A percentile compares a stretch with the other conserved stretches of the same genome.
Evolutionary conservation across 2,888 invertebrate species (phyloP).

Genomic region (Rutpela maculata): DNA sequence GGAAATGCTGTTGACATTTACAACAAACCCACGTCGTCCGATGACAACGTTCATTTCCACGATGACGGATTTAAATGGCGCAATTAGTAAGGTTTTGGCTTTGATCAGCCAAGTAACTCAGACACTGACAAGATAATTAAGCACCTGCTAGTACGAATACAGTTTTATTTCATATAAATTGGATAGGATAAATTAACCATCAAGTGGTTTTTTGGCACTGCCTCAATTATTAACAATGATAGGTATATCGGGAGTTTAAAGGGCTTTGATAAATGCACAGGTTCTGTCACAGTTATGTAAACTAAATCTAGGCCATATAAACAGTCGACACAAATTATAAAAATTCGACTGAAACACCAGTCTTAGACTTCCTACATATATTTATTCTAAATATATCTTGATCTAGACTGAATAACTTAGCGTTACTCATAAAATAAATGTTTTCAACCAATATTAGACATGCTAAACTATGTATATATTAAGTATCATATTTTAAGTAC

Average conservation of each 20-base stretch:
- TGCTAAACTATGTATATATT: too few species aligned
- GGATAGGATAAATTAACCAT: conserved; percentile 13
- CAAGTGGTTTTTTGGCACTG: conserved; percentile 6
- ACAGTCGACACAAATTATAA: too few species aligned
- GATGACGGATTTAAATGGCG: conserved; percentile 35
- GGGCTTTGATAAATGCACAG: neutral
- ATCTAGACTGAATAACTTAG: too few species aligned
- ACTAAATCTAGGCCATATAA: too few species aligned
- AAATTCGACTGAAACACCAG: too few species aligned
- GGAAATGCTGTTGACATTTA: conserved; percentile 42
- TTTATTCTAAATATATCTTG: too few species aligned
- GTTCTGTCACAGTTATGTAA: neutral
- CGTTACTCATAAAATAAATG: too few species aligned
- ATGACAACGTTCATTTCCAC: conserved; percentile 40
- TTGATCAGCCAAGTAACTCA: conserved; percentile 26
- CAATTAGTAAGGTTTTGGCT: conserved; percentile 31
- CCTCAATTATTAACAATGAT: neutral
- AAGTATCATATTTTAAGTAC: too few species aligned
- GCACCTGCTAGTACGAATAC: conserved; percentile 20
- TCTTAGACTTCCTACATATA: too few species aligned
- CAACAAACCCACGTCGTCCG: conserved; percentile 42
- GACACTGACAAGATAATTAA: conserved; percentile 39
- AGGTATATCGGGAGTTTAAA: neutral
- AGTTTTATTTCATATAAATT: conserved; percentile 21
- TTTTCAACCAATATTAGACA: too few species aligned